Base-by-base conservation (phyloP, 2,113 vertebrate species). In the Nesospiza acunhae region DNA sequence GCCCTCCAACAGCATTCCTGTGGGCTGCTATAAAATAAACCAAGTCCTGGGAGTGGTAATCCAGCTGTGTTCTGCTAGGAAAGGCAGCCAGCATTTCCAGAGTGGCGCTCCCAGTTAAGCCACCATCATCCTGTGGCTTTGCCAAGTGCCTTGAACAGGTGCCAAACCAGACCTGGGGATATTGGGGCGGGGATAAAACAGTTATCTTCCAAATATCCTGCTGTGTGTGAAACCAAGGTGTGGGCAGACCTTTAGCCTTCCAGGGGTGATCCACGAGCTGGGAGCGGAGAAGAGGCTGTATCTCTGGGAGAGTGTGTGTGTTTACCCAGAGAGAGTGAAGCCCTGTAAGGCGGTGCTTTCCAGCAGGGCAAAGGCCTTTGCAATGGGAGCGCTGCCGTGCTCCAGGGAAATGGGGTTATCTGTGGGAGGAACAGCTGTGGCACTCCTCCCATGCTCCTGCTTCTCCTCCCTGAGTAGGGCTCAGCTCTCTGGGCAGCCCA, bases 311-410 rank as follows among this genome's bases (percentile, higher is more conserved):
- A 3, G 4, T 0, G 5, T 11, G 33, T 5, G 15, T 8, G 63
- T 55, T 19, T 50, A 26, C 64, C 44, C 3, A 7, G 33, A 9
- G 47, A 55, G 62, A 41, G 59, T 0, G 37, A 42, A 87, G 64
- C 66, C 42, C 20, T 11, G 3, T 22, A 41, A 52, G 3, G 2
- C 0, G 2, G 37, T 8, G 76, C 74, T 89, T 78, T 35, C 66
- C n/a, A 13, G 73, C 23, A 47, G 90, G 67, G 5, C 10, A 13
- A 53, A 59, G 87, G 21, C 30, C 62, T 78, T 14, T 49, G 80
- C 42, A 5, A 8, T 0, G 10, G 3, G 63, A 66, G 39, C 0
- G 0, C 44, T 5, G 77, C 62, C 0, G 5, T 42, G 58, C 21
- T n/a, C 28, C 23, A 20, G 2, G 33, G 53, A 41, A 74, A 22